Conservation (phyloP, 2,888 invertebrate genomes). For the Gastracanthus pulcherrimus region DNA sequence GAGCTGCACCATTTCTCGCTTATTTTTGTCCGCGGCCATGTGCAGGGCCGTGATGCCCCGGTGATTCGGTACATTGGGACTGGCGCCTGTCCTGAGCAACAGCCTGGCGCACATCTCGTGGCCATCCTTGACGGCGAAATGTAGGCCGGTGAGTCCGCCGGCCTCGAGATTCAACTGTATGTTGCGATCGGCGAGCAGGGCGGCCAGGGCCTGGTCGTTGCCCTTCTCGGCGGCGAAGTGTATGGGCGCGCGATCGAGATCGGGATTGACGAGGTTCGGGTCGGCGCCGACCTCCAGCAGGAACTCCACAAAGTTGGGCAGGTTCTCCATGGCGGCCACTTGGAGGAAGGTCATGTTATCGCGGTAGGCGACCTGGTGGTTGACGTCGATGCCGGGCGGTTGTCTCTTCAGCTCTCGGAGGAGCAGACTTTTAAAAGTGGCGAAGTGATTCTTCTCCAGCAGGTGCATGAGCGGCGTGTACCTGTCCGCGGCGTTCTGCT, state of each 20-base stretch:
- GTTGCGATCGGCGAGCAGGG: constrained; percentile 67
- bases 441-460: constrained; percentile 57
- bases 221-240: constrained; percentile 83
- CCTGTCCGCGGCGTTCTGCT: constrained; percentile 29
- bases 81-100: constrained; percentile 80
- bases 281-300: constrained; percentile 82
- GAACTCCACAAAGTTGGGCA: constrained; percentile 80
- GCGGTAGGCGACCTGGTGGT: constrained; percentile 80
- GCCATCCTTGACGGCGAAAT: constrained; percentile 74
- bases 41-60: constrained; percentile 81
- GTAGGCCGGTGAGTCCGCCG: constrained; percentile 71
- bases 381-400: constrained; percentile 76
- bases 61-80: constrained; percentile 80
- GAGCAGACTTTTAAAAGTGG: constrained; percentile 63
- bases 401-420: constrained; percentile 56
- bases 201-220: constrained; percentile 62
- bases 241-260: constrained; percentile 81
- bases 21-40: constrained; percentile 81
- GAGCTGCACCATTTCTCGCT: constrained; percentile 79
- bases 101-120: constrained; percentile 79
- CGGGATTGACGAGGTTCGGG: constrained; percentile 80
- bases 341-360: constrained; percentile 82
- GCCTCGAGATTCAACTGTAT: constrained; percentile 71
- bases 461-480: constrained; percentile 54
- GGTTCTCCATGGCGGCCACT: constrained; percentile 80